Evolutionary conservation across 2,113 vertebrate species (phyloP), one percentile per base, ranked within the genome.

Genomic region (Condylura cristata): DNA sequence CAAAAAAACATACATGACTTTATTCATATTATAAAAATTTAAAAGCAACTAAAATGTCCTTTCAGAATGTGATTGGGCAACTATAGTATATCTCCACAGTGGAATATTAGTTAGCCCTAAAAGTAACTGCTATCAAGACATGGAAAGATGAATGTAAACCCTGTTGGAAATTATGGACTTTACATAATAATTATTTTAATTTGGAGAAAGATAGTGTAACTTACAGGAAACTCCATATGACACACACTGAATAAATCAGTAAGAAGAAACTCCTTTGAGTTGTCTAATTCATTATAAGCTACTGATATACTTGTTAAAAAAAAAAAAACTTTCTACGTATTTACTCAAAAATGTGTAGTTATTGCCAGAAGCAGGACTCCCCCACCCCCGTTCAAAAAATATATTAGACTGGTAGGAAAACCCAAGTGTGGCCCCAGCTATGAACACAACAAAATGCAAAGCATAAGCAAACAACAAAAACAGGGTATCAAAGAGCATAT

Each of bases 81-180:
- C 3, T 30, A 26, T 39, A 17, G 4, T 26, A 90, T 0, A 39
- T 46, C 6, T 14, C 39, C 26, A 82, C 20, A 82, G 34, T 63
- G n/a, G 20, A 61, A 61, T 90, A 90, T 81, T 71, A 48, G 30
- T 48, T n/a, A 72, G 17, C 28, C 28, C 24, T 72, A 93, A 71
- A 72, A 86, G 51, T 51, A 80, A 87, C 22, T 51, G 10, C 17
- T 41, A 71, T 32, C 4, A 70, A 86, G 20, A 63, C 39, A 87
- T 61, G 34, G 53, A 80, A 71, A 51, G 13, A 58, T n/a, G 11
- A 28, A 32, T n/a, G 32, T n/a, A 14, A 65, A 65, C 28, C 28
- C 10, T 51, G 48, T 13, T 51, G 26, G 63, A 68, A 53, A 74
- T 51, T 65, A 65, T 20, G 53, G 20, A 32, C 24, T 56, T 86